These are phyloP conservation scores for Caenorhabditis virilis DNA, from an alignment of 2,888 invertebrate genomes.

Conservation along the genomic window DNA sequence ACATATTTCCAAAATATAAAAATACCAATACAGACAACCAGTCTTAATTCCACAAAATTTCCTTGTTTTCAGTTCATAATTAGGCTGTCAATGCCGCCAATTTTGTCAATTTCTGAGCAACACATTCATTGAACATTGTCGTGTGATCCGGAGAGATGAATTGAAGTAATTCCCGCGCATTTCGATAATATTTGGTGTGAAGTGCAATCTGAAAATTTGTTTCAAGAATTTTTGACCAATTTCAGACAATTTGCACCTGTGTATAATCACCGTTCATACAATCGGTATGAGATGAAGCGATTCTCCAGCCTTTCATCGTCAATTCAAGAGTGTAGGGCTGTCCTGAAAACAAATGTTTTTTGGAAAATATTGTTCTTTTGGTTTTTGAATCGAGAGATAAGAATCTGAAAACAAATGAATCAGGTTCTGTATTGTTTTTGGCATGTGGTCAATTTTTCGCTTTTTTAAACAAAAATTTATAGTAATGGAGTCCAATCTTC, in stretches of 20 bases:
- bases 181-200: slow-evolving; percentile 77
- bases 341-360: slow-evolving; percentile 32
- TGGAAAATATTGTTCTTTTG: not conserved
- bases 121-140: slow-evolving; percentile 58
- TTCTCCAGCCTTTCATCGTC: slow-evolving; percentile 72
- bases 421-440: too few species aligned
- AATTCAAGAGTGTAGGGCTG: slow-evolving; percentile 79
- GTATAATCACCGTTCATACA: slow-evolving; percentile 68
- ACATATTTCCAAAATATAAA: too few species aligned
- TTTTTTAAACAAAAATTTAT: too few species aligned
- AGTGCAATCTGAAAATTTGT: slow-evolving; percentile 50
- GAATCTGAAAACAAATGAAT: too few species aligned
- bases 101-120: slow-evolving; percentile 55
- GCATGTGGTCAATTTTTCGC: too few species aligned
- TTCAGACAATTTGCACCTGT: slow-evolving; percentile 32
- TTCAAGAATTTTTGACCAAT: not conserved
- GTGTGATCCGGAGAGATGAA: slow-evolving; percentile 75
- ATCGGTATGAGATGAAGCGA: slow-evolving; percentile 62
- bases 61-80: too few species aligned
- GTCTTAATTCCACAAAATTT: too few species aligned
- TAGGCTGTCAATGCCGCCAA: slow-evolving; percentile 17
- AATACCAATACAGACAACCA: too few species aligned
- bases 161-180: slow-evolving; percentile 81
- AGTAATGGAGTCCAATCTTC: too few species aligned
- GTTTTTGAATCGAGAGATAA: too few species aligned